These are phyloP conservation scores for Acronicta leporina DNA, from an alignment of 2,888 invertebrate genomes.

Conservation along the genomic window DNA sequence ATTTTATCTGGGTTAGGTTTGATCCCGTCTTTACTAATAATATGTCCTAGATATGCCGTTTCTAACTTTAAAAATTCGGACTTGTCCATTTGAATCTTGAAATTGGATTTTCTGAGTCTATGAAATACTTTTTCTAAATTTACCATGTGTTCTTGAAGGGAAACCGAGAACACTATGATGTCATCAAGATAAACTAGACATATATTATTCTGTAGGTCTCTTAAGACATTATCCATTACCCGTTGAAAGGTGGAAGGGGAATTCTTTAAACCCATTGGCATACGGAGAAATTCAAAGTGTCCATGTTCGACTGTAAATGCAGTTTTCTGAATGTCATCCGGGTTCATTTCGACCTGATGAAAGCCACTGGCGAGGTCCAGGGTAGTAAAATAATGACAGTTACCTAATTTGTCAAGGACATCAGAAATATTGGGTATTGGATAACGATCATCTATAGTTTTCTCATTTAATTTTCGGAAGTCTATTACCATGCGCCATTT, in stretches of 20 bases:
- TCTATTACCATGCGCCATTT: constrained; percentile 3
- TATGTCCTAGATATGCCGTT: constrained; percentile 11
- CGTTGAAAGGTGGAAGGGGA: background rate
- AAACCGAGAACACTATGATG: constrained; percentile 14
- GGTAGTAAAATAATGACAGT: constrained; percentile 4
- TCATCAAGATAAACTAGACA: constrained; percentile 18
- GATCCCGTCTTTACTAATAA: constrained; percentile 7
- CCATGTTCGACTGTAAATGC: constrained; percentile 56
- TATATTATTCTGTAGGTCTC: background rate
- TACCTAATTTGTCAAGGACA: constrained; percentile 1
- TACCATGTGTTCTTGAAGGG: constrained; percentile 18
- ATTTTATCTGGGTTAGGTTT: constrained; percentile 22
- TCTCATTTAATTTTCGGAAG: constrained; percentile 1
- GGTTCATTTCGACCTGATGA: constrained; percentile 25
- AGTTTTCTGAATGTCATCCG: constrained; percentile 10
- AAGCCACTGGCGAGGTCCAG: constrained; percentile 19
- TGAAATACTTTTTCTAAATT: constrained; percentile 23
- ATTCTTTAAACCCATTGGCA: constrained; percentile 16
- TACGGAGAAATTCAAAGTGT: constrained; percentile 56
- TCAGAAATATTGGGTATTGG: constrained; percentile 1
- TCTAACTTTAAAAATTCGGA: constrained; percentile 23
- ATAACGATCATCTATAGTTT: background rate
- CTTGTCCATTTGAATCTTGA: constrained; percentile 28
- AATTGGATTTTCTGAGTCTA: constrained; percentile 23
- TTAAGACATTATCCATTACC: constrained; percentile 3